phyloP scores from a whole-genome alignment of 2,888 invertebrate species.

The Lacanobia oleracea region DNA sequence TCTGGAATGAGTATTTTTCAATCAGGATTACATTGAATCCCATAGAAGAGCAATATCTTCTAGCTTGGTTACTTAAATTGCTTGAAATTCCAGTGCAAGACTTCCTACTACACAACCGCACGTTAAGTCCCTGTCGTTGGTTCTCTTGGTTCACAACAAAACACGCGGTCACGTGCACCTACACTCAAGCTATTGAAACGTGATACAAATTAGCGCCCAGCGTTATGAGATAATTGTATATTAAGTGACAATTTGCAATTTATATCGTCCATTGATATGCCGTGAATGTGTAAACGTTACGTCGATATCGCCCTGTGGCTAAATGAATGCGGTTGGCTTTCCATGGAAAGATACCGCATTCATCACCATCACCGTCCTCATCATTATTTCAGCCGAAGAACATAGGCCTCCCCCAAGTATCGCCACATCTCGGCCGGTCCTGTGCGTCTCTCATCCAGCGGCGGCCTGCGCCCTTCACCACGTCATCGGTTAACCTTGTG shows the following conservation, averaged over 20 bases:
- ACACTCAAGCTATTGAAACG: conserved; percentile 56
- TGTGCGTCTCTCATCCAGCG: no score
- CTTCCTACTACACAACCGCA: not conserved
- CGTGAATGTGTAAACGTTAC: conserved; percentile 19
- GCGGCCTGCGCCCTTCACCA: no score
- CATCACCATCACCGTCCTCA: no score
- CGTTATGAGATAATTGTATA: conserved; percentile 59
- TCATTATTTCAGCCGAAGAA: not conserved
- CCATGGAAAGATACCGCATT: conserved; percentile 38
- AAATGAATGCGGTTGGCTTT: not conserved
- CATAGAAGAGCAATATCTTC: not conserved
- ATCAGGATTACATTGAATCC: not conserved
- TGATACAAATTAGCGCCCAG: conserved; percentile 59
- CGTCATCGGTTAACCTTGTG: no score
- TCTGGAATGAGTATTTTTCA: not conserved
- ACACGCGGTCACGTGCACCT: conserved; percentile 53
- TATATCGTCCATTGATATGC: conserved; percentile 60
- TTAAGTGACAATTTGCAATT: conserved; percentile 66
- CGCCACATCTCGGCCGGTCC: no score
- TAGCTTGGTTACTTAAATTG: not conserved
- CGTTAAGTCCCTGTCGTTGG: not conserved
- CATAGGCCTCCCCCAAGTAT: no score
- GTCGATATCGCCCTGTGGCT: not conserved
- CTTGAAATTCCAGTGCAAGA: no score
- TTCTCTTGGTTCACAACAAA: conserved; percentile 10